Evolutionary conservation across 64 coral and sea anemone genomes (phyloP).

Genomic region (Pachyseris speciosa): DNA sequence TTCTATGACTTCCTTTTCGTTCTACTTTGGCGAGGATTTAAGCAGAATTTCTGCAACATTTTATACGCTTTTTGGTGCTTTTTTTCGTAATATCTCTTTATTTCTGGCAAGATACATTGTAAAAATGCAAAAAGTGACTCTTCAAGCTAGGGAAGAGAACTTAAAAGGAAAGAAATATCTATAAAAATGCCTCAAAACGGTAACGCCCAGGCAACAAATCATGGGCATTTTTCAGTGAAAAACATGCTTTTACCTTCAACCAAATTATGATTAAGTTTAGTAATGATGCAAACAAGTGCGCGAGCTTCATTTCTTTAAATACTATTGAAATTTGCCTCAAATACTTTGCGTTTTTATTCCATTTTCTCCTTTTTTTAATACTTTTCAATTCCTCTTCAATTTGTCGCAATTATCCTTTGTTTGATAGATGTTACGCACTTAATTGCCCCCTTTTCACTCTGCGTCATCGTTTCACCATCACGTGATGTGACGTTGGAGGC

Average conservation of each 20-base stretch:
- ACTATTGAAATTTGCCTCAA: background rate
- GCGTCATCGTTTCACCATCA: background rate
- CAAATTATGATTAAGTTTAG: background rate
- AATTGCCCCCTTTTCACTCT: background rate
- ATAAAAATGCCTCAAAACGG: too few relatives aligned
- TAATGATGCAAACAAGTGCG: background rate
- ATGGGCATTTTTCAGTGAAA: too few relatives aligned
- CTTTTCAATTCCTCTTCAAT: background rate
- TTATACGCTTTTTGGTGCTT: background rate
- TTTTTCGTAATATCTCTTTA: background rate
- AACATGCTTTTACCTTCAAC: background rate
- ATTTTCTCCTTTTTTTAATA: background rate
- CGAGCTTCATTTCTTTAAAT: background rate
- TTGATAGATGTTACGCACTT: background rate
- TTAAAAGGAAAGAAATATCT: too few relatives aligned
- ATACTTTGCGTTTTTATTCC: background rate
- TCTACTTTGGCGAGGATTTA: background rate
- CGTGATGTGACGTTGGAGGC: background rate
- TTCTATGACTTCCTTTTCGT: too few relatives aligned
- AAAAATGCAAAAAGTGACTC: too few relatives aligned
- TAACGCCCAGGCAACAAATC: too few relatives aligned
- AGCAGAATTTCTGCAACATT: background rate
- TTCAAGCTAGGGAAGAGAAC: too few relatives aligned
- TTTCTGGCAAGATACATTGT: too few relatives aligned
- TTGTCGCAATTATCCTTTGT: constrained; percentile 25